A percentile compares a stretch with the other conserved stretches of the same genome.
These are phyloP conservation scores for Parnassius glacialis DNA, from an alignment of 2,888 invertebrate genomes.

Conservation along the genomic window DNA sequence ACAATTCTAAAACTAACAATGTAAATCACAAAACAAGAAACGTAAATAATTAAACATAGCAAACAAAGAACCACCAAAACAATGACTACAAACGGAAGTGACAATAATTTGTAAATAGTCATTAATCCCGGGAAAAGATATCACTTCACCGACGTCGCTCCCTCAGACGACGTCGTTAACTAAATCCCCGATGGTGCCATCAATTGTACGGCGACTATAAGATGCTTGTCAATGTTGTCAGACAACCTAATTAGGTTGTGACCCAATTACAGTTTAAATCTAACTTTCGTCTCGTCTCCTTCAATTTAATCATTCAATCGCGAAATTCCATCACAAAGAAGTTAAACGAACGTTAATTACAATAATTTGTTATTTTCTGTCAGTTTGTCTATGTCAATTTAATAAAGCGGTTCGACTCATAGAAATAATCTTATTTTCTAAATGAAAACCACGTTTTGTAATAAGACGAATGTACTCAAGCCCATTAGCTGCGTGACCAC, in stretches of 20 bases:
- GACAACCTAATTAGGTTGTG: conserved; percentile 70
- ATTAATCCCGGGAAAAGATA: conserved; percentile 29
- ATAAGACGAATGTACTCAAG: too few relatives aligned
- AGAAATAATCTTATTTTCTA: too few relatives aligned
- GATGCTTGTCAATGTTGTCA: conserved; percentile 59
- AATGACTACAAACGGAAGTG: conserved; percentile 15
- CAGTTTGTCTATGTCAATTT: too few relatives aligned
- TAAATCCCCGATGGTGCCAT: conserved; percentile 62
- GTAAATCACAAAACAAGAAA: not conserved
- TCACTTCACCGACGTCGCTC: conserved; percentile 23
- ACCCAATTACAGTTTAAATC: conserved; percentile 72
- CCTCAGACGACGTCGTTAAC: conserved; percentile 53
- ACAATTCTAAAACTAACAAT: not conserved
- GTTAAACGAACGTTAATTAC: conserved; percentile 7
- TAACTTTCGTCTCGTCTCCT: conserved; percentile 47
- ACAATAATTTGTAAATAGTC: conserved; percentile 25
- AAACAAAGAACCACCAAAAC: conserved; percentile 12
- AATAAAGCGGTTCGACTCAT: too few relatives aligned
- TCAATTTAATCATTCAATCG: conserved; percentile 43
- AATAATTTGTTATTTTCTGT: too few relatives aligned
- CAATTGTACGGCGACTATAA: conserved; percentile 53
- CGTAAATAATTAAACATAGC: conserved; percentile 3
- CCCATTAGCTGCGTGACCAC: too few relatives aligned
- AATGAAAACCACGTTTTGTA: too few relatives aligned
- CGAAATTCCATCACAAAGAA: conserved; percentile 38